Conservation (phyloP, 2,113 vertebrate genomes). For the Pithys albifrons region DNA sequence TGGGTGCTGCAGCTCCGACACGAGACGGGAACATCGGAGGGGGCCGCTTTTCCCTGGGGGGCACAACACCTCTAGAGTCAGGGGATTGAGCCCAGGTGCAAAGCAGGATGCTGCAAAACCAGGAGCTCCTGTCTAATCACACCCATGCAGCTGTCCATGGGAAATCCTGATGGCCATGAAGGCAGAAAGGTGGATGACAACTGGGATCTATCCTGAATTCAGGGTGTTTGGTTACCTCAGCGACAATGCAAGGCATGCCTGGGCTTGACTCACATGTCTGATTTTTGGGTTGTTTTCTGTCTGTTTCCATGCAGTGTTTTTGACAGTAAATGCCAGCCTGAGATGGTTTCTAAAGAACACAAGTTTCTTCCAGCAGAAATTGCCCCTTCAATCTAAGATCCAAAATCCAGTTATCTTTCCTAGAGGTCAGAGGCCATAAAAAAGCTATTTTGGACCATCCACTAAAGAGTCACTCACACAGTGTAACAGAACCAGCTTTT, state of each 20-base stretch:
- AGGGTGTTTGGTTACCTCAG: not conserved
- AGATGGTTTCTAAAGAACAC: not conserved
- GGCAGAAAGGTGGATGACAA: not conserved
- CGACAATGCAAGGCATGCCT: fast-evolving
- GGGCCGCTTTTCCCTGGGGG: fast-evolving
- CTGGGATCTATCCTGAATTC: fast-evolving
- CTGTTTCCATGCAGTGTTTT: not conserved
- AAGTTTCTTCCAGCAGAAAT: not conserved
- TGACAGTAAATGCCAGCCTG: not conserved
- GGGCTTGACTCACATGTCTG: not conserved
- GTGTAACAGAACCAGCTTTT: conserved; percentile 19
- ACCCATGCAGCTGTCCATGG: fast-evolving
- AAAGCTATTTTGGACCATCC: conserved; percentile 15
- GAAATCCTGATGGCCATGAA: not conserved
- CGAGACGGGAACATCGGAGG: fast-evolving
- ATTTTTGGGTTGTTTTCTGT: not conserved
- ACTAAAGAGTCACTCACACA: not conserved
- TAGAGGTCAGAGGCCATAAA: not conserved
- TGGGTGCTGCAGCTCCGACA: fast-evolving
- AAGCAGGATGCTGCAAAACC: not conserved
- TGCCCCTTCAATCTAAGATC: not conserved
- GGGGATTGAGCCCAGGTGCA: not conserved
- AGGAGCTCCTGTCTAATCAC: not conserved
- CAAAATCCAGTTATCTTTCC: not conserved
- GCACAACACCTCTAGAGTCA: fast-evolving